A percentile compares a stretch with the other conserved stretches of the same genome.
Evolutionary conservation across 1,140 invertebrate species (phyloP).

Genomic region (Globodera rostochiensis): DNA sequence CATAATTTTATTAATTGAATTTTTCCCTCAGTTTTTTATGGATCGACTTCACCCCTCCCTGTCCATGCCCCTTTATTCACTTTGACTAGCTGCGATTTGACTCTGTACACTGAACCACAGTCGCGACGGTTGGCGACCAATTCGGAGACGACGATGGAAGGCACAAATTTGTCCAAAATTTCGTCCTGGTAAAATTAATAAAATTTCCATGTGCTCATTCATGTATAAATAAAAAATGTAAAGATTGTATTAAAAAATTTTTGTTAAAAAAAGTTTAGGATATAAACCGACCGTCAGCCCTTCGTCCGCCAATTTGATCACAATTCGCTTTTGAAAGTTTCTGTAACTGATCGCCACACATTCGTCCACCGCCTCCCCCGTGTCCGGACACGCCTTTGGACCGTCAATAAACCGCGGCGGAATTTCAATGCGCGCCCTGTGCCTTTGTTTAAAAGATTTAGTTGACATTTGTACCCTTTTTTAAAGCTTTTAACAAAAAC

Average conservation of each 20-base stretch:
- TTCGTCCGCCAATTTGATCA: conserved; percentile 30
- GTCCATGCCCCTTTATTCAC: background rate
- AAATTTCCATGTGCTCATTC: background rate
- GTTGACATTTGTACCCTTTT: too few relatives aligned
- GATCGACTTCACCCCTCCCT: too few relatives aligned
- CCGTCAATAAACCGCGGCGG: background rate
- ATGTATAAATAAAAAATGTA: background rate
- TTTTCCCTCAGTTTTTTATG: too few relatives aligned
- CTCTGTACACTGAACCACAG: conserved; percentile 32
- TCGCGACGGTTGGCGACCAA: conserved; percentile 34
- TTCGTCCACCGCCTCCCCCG: background rate
- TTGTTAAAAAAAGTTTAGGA: background rate
- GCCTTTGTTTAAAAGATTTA: background rate
- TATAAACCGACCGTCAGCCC: conserved; percentile 26
- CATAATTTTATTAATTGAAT: too few relatives aligned
- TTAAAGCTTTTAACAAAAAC: too few relatives aligned
- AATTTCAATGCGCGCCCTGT: conserved; percentile 7
- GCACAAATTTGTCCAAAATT: conserved; percentile 33
- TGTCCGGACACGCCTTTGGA: conserved; percentile 9
- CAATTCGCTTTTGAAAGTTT: conserved; percentile 22
- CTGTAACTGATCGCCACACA: conserved; percentile 40
- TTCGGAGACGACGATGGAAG: conserved; percentile 35
- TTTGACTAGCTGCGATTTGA: conserved; percentile 15
- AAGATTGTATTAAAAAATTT: background rate
- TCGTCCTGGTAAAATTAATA: conserved; percentile 21